A percentile compares a stretch with the other conserved stretches of the same genome.
Conservation (phyloP, 30 jellyfish, hydroid and myxozoan genomes). For the Mastigias papua region DNA sequence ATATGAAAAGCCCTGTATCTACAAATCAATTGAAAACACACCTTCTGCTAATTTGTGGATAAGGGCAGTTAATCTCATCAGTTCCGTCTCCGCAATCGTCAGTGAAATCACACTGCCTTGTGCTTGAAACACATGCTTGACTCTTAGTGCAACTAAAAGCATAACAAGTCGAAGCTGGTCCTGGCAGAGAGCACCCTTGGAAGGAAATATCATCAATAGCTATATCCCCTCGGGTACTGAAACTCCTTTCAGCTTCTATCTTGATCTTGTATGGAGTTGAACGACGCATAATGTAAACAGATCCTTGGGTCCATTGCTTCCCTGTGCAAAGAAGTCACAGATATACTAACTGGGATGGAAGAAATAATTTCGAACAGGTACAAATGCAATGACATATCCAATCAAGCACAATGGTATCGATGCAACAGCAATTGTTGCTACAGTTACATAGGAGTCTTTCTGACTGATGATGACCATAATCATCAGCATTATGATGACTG, state of each 20-base stretch:
- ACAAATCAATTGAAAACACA: neutral
- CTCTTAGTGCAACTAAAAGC: slow-evolving; percentile 80
- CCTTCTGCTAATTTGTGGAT: slow-evolving; percentile 83
- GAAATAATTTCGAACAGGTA: too few species aligned
- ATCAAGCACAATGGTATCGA: too few species aligned
- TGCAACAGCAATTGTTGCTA: too few species aligned
- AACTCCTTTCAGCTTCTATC: slow-evolving; percentile 90
- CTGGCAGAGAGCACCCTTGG: slow-evolving; percentile 88
- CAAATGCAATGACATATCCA: too few species aligned
- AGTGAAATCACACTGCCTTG: slow-evolving; percentile 86
- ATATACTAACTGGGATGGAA: too few species aligned
- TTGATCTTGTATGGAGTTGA: slow-evolving; percentile 76
- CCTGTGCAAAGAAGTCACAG: slow-evolving; percentile 73
- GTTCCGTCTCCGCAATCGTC: slow-evolving; percentile 98
- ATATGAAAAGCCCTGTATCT: too few species aligned
- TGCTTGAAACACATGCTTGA: slow-evolving; percentile 80
- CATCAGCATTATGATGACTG: too few species aligned
- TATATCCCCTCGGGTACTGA: slow-evolving; percentile 92
- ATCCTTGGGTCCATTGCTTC: slow-evolving; percentile 88
- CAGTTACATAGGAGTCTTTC: too few species aligned
- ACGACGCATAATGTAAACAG: slow-evolving; percentile 88
- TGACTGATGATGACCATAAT: too few species aligned
- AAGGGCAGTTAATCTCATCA: slow-evolving; percentile 92
- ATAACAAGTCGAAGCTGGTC: slow-evolving; percentile 85
- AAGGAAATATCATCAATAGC: slow-evolving; percentile 95